A percentile compares a stretch with the other conserved stretches of the same genome.
Conservation (phyloP, 2,888 invertebrate genomes). For the Parapristionchus giblindavisi region DNA sequence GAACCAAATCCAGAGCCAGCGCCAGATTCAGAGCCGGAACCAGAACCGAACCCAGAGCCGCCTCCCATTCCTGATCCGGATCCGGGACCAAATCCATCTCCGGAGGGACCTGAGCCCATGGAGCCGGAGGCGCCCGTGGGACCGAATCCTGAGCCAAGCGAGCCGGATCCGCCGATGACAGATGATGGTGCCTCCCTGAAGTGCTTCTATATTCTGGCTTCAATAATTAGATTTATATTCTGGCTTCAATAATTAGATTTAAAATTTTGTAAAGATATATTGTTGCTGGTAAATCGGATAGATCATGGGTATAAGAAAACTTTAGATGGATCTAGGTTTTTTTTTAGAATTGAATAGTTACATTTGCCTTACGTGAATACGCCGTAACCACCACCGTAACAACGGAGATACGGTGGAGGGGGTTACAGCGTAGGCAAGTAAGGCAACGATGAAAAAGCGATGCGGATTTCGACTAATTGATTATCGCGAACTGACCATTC, state of each 20-base stretch:
- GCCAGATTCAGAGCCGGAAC: neutral
- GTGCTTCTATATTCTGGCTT: neutral
- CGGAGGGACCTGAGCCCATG: neutral
- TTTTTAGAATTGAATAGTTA: too few relatives aligned
- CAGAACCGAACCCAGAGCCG: neutral
- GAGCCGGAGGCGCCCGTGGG: neutral
- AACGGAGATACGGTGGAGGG: too few relatives aligned
- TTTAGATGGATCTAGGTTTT: too few relatives aligned
- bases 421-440: neutral
- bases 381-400: too few relatives aligned
- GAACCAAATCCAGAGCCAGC: neutral
- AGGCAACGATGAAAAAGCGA: too few relatives aligned
- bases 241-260: too few relatives aligned
- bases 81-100: neutral
- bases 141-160: too few relatives aligned
- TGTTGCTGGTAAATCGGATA: too few relatives aligned
- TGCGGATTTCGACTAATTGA: neutral
- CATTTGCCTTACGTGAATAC: too few relatives aligned
- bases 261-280: too few relatives aligned
- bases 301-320: too few relatives aligned
- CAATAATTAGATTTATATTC: too few relatives aligned
- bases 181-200: neutral
- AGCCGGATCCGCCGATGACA: neutral
- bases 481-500: conserved; percentile 14
- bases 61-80: neutral